Conservation (phyloP, 1,140 invertebrate genomes). For the Leptinotarsa lineolata region DNA sequence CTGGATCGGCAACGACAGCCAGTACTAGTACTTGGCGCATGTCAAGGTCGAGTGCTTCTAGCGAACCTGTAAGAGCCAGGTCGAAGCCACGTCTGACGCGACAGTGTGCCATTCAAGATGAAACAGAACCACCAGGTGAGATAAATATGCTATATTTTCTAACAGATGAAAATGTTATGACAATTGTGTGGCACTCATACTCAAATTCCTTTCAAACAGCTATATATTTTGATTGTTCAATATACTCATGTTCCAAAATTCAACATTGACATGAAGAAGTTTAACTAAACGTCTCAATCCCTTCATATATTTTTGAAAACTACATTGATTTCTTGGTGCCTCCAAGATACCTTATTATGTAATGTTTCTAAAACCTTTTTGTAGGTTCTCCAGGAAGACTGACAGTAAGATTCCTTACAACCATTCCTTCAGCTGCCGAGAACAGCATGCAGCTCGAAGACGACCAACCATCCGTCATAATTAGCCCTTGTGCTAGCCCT, state of each 20-base stretch:
- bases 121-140: slow-evolving; percentile 63
- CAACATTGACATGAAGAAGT: no score
- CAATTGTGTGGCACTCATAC: no score
- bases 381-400: slow-evolving; percentile 26
- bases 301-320: no score
- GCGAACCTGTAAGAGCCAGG: slow-evolving; percentile 53
- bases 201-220: no score
- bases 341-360: not conserved
- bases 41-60: slow-evolving; percentile 74
- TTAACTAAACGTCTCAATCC: no score
- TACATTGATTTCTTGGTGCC: not conserved
- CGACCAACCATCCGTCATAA: slow-evolving; percentile 37
- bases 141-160: no score
- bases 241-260: no score
- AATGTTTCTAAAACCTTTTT: not conserved
- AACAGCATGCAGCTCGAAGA: slow-evolving; percentile 74
- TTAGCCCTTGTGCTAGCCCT: slow-evolving; percentile 25
- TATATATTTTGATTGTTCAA: no score
- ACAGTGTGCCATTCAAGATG: slow-evolving; percentile 74
- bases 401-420: slow-evolving; percentile 70
- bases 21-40: slow-evolving; percentile 84
- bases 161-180: no score
- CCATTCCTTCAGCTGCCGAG: slow-evolving; percentile 82
- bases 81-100: slow-evolving; percentile 73
- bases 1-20: slow-evolving; percentile 81